phyloP scores from a whole-genome alignment of 2,113 vertebrate genomes.

The Empidonax traillii region DNA sequence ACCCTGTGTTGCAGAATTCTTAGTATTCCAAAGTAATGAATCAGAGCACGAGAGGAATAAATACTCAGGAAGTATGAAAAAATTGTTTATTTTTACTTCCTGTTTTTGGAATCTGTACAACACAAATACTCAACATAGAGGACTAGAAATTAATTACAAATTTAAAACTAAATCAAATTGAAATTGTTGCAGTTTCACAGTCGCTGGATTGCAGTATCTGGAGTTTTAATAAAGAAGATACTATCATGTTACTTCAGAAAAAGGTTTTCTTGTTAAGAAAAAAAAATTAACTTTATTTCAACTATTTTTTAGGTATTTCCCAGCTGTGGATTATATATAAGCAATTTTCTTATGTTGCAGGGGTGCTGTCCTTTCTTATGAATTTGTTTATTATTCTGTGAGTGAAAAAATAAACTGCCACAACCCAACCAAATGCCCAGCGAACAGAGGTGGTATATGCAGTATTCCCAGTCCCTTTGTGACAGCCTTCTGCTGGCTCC shows the following conservation, averaged over 20 bases:
- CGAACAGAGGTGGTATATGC: not conserved
- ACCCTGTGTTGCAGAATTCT: not conserved
- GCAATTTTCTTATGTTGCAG: not conserved
- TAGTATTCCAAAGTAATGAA: not conserved
- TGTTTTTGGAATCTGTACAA: not conserved
- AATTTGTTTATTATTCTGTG: not conserved
- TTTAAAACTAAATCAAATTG: not conserved
- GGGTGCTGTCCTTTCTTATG: not conserved
- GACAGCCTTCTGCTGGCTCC: not conserved
- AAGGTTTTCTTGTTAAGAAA: not conserved
- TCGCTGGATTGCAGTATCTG: not conserved
- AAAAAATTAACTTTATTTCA: not conserved
- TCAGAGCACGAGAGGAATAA: not conserved
- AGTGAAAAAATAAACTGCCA: not conserved
- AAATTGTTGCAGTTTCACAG: not conserved
- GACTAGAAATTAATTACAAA: not conserved
- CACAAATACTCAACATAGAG: not conserved
- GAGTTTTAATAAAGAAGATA: not conserved
- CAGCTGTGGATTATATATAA: not conserved
- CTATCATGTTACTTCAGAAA: not conserved
- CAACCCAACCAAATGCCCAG: not conserved
- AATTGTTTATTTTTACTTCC: not conserved
- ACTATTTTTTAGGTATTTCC: not conserved
- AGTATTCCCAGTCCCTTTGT: not conserved
- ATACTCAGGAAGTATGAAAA: not conserved